Evolutionary conservation across 2,888 invertebrate genomes (phyloP).

Genomic region (Trichacis sp.): DNA sequence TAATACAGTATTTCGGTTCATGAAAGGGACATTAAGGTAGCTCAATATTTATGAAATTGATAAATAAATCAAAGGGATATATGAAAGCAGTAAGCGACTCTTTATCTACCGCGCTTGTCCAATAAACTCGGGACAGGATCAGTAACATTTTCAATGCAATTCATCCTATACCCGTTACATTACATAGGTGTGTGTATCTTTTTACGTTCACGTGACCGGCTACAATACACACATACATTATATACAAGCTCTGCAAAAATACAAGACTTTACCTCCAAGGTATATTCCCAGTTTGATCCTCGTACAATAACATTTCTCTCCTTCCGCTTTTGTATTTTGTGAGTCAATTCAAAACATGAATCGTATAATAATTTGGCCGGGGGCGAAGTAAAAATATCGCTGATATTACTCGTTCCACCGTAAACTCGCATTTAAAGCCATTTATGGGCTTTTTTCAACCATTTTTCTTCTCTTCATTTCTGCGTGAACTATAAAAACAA

Average conservation of each 20-base stretch:
- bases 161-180: slow-evolving; percentile 37
- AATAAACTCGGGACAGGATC: slow-evolving; percentile 35
- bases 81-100: slow-evolving; percentile 41
- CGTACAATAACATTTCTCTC: slow-evolving; percentile 66
- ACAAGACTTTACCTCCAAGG: slow-evolving; percentile 57
- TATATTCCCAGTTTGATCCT: slow-evolving; percentile 51
- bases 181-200: slow-evolving; percentile 42
- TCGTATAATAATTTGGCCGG: slow-evolving; percentile 67
- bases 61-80: slow-evolving; percentile 42
- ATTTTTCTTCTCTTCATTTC: slow-evolving; percentile 26
- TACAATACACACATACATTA: slow-evolving; percentile 28
- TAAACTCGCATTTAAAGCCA: slow-evolving; percentile 49
- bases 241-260: slow-evolving; percentile 54
- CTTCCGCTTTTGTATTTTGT: slow-evolving; percentile 68
- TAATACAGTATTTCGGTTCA: neutral
- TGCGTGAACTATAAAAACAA: neutral
- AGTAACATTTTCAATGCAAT: slow-evolving; percentile 42
- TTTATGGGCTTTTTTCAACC: slow-evolving; percentile 50
- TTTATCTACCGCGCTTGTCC: slow-evolving; percentile 39
- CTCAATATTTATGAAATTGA: slow-evolving; percentile 11
- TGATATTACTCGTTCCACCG: slow-evolving; percentile 62
- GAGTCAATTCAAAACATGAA: slow-evolving; percentile 69
- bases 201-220: slow-evolving; percentile 42
- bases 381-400: slow-evolving; percentile 64
- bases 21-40: neutral